These are phyloP conservation scores for Acanthosepion pharaonis DNA, from an alignment of 2,888 invertebrate genomes.

Conservation along the genomic window DNA sequence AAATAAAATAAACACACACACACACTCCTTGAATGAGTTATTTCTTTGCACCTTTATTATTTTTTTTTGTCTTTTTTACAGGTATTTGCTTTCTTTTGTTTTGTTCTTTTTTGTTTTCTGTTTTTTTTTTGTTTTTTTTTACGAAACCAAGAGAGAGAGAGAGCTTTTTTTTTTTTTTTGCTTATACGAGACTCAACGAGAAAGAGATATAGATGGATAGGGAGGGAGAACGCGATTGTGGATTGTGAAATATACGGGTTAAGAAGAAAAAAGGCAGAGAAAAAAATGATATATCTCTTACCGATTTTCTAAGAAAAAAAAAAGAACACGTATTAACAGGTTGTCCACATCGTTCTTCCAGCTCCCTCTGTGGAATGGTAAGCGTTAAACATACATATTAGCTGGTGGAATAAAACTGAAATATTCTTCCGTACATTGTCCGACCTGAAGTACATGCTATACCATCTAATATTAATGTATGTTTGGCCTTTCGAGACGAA, in stretches of 20 bases:
- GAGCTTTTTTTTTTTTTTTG: background rate
- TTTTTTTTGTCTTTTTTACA: background rate
- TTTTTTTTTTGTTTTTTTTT: background rate
- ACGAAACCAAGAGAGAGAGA: background rate
- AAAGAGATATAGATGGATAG: slow-evolving; percentile 20
- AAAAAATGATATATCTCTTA: background rate
- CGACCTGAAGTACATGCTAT: slow-evolving; percentile 24
- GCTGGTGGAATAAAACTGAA: background rate
- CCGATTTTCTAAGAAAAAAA: slow-evolving; percentile 39
- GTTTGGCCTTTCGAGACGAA: slow-evolving; percentile 35
- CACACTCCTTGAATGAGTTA: background rate
- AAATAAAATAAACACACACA: background rate
- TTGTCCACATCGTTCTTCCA: slow-evolving; percentile 25
- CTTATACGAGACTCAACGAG: background rate
- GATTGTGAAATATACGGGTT: background rate
- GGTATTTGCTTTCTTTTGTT: background rate
- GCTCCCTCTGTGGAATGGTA: background rate
- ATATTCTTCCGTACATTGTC: slow-evolving; percentile 21
- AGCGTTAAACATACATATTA: background rate
- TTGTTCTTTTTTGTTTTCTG: background rate
- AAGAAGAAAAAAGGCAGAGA: background rate
- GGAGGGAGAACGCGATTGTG: background rate
- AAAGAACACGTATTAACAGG: background rate
- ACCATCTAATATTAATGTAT: slow-evolving; percentile 41
- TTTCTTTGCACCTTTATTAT: background rate